Conservation (phyloP, 2,113 vertebrate genomes). For the Psammodynastes pulverulentus region DNA sequence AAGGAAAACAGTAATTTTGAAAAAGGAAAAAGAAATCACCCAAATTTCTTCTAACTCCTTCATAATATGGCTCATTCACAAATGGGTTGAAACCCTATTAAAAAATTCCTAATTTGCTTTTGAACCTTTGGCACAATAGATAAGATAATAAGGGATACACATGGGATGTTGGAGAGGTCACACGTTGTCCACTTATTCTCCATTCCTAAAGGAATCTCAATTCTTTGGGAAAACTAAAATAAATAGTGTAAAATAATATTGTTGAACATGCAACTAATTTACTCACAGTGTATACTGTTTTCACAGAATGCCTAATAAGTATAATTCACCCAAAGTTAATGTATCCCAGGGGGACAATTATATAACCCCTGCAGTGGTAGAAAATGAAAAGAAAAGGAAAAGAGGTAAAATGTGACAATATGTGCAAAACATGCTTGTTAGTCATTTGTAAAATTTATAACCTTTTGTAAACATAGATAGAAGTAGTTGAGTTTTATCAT, state of each 20-base stretch:
- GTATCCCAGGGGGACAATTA: constrained; percentile 34
- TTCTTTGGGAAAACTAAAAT: neutral
- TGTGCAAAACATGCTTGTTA: neutral
- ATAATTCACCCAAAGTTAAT: constrained; percentile 51
- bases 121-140: neutral
- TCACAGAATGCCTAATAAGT: constrained; percentile 52
- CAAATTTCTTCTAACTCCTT: neutral
- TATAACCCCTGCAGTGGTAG: constrained; percentile 30
- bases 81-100: neutral
- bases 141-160: neutral
- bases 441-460: neutral
- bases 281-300: constrained; percentile 42
- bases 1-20: neutral
- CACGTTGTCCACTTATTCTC: neutral
- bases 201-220: neutral
- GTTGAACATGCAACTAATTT: constrained; percentile 38
- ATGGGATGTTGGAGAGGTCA: neutral
- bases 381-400: constrained; percentile 24
- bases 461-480: neutral
- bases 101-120: neutral
- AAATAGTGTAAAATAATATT: neutral
- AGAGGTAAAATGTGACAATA: neutral
- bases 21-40: neutral
- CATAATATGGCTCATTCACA: neutral
- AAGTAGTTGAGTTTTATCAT: constrained; percentile 2